phyloP scores from a whole-genome alignment of 2,797 vertebrate species.

The Pangasius sanitwongsei region DNA sequence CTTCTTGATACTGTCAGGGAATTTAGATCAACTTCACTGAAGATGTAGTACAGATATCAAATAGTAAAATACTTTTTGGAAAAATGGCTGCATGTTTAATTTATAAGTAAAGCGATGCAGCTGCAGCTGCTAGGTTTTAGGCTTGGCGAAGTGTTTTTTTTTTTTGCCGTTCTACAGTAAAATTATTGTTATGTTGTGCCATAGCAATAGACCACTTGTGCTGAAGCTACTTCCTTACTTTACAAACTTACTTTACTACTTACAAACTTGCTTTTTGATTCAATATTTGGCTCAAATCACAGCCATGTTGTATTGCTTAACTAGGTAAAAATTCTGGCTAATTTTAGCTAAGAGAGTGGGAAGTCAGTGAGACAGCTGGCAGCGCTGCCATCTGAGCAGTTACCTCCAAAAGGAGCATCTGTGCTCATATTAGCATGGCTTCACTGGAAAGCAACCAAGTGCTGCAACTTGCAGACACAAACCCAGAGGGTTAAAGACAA shows the following conservation, averaged over 20 bases:
- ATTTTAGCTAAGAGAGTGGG: conserved; percentile 10
- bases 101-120: too few relatives aligned
- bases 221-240: not conserved
- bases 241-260: not conserved
- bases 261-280: not conserved
- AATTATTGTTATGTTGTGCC: too few relatives aligned
- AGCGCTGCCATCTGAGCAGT: not conserved
- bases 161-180: too few relatives aligned
- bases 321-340: not conserved
- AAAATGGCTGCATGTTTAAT: not conserved
- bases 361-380: conserved; percentile 3
- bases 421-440: conserved; percentile 12
- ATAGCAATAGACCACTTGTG: not conserved
- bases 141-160: not conserved
- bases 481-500: not conserved
- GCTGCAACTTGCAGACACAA: too few relatives aligned
- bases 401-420: not conserved
- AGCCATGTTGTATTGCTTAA: not conserved
- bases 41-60: too few relatives aligned
- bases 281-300: not conserved
- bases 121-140: not conserved
- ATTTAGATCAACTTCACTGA: too few relatives aligned
- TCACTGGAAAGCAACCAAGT: not conserved
- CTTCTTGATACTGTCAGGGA: too few relatives aligned
- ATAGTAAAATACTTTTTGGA: too few relatives aligned